Conservation (phyloP, 1,140 invertebrate genomes). For the Bursaphelenchus mucronatus region DNA sequence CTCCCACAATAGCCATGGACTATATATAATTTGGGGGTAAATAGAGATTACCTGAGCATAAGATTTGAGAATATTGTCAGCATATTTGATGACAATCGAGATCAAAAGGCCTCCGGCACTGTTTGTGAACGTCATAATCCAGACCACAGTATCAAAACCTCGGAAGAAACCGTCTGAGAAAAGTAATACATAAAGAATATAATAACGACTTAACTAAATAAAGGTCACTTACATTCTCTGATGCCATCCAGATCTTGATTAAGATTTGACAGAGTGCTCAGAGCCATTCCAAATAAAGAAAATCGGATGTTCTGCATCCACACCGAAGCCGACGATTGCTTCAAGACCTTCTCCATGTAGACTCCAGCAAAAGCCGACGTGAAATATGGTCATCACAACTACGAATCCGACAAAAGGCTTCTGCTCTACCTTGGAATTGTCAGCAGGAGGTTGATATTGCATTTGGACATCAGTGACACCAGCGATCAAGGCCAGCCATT, state of each 20-base stretch:
- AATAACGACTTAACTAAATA: too few relatives aligned
- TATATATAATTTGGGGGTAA: not conserved
- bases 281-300: slow-evolving; percentile 48
- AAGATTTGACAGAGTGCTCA: slow-evolving; percentile 49
- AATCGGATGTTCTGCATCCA: slow-evolving; percentile 60
- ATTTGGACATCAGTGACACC: slow-evolving; percentile 52
- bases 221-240: slow-evolving; percentile 28
- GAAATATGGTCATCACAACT: slow-evolving; percentile 52
- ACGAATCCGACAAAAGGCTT: slow-evolving; percentile 47
- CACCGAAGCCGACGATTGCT: slow-evolving; percentile 38
- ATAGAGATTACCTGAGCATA: slow-evolving; percentile 47
- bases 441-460: slow-evolving; percentile 49
- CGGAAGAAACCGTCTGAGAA: slow-evolving; percentile 60
- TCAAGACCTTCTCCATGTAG: slow-evolving; percentile 56
- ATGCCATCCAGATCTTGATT: slow-evolving; percentile 49
- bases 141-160: slow-evolving; percentile 77
- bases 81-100: slow-evolving; percentile 90
- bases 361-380: slow-evolving; percentile 60
- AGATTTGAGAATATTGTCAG: slow-evolving; percentile 84
- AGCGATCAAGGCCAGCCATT: slow-evolving; percentile 49
- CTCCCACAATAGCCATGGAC: slow-evolving; percentile 54
- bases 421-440: slow-evolving; percentile 32
- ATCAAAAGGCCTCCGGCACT: slow-evolving; percentile 83
- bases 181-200: too few relatives aligned
- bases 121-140: slow-evolving; percentile 77